Base-by-base conservation (phyloP, 2,797 vertebrate species). In the Trichosurus vulpecula region DNA sequence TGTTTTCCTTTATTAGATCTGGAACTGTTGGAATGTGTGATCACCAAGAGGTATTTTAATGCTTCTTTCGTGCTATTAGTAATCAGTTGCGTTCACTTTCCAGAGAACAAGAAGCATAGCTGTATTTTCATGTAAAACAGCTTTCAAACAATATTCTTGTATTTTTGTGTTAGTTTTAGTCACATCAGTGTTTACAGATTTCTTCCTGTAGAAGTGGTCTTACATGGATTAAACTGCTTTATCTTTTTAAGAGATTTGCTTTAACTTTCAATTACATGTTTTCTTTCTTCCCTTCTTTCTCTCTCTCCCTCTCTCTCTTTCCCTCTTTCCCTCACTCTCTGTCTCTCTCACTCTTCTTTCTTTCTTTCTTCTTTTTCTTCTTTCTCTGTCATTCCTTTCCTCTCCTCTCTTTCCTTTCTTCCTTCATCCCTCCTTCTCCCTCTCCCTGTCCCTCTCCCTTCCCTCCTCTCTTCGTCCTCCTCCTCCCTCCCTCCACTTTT, bases 111-210 rank as follows among this genome's bases (percentile, higher is more conserved):
- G 90, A 93, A 92, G 93, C 92, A 90, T 87, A 74, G 89, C 6
- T 41, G 6, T 93, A 81, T 95, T 92, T 93, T 51, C n/a, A 94
- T 54, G 87, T 58, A 90, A 92, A 96, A 27, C 57, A 92, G 52
- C 95, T 97, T 92, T 92, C 66, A 29, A 41, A 41, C 22, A 92
- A 35, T 91, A 56, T 93, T 87, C 27, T n/a, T 54, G 74, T 56
- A 6, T 52, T 81, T 96, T 66, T 95, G 41, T n/a, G 52, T 90
- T 92, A 93, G 41, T 87, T 97, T 56, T 94, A 74, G 90, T 95
- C 96, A 95, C 95, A 94, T 57, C 97, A 92, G 57, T 93, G 91
- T 92, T 94, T 54, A 55, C 92, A 95, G 81, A 93, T 81, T 0
- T 87, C 90, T 56, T 31, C 0, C 14, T 96, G 4, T 91, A 95